Evolutionary conservation across 2,888 invertebrate species (phyloP), one percentile per base, ranked within the genome.

Genomic region (Lasioglossum villosulum): DNA sequence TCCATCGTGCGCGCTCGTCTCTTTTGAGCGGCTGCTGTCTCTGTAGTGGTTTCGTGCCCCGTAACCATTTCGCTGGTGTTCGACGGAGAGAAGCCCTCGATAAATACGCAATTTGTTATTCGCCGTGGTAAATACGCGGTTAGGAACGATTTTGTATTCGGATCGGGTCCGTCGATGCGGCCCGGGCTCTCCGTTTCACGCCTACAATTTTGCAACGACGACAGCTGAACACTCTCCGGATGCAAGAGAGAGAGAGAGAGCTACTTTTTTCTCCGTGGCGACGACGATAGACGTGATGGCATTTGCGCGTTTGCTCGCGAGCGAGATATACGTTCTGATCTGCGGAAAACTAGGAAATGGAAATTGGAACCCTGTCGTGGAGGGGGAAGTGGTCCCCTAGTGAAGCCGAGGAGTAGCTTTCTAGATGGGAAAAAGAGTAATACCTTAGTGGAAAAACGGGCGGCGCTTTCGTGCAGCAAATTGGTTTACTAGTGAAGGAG

Each of bases 91-190:
- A 34, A 59, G 48, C 66, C 74, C 77, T 19, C 85, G 80, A 82
- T 82, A 86, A 86, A 86, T 75, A 85, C 82, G 77, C 74, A 79
- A 82, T 77, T 85, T 81, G 73, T 86, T 85, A 77, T 86, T 86
- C 79, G 27, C 68, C 23, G 48, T 68, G 56, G 76, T 75, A 72
- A 82, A 85, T 85, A 70, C n/a, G 52, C 71, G 48, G 75, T 0
- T 34, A 37, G 45, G 37, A 79, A 23, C 70, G 75, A 63, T 84
- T 84, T 80, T 70, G 56, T 52, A 75, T 80, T 83, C 80, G n/a
- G 59, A 63, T 59, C 79, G 75, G 37, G 75, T n/a, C 34, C 30
- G 76, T 16, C 27, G 14, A 52, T 30, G 63, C 42, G 42, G 23
- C 39, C 39, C 59, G 39, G 27, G 42, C n/a, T 19, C 75, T 59